Percentiles rank a stretch among this genome's conserved stretches.
These are phyloP conservation scores for Heterohyrax brucei DNA, from an alignment of 2,797 vertebrate species.

Conservation along the genomic window DNA sequence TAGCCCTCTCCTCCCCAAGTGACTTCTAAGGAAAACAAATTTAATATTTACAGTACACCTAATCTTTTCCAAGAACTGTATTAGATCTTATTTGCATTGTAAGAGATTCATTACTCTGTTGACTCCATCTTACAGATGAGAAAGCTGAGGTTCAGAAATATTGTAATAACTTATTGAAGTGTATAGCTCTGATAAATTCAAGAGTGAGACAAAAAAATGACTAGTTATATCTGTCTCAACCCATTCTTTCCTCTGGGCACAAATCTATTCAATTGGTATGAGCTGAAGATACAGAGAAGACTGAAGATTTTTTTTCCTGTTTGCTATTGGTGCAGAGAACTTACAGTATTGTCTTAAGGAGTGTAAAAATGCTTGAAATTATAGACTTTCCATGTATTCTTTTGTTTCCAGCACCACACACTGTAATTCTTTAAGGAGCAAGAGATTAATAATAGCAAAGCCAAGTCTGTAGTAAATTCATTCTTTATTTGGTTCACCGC, in stretches of 20 bases:
- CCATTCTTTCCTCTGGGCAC: neutral
- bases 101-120: neutral
- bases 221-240: neutral
- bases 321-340: neutral
- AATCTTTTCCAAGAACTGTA: neutral
- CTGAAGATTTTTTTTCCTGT: neutral
- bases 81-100: neutral
- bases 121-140: neutral
- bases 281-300: neutral
- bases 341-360: neutral
- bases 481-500: constrained; percentile 38
- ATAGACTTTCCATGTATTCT: neutral
- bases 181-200: neutral
- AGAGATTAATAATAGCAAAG: neutral
- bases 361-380: neutral
- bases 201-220: neutral
- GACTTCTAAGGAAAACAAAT: constrained; percentile 3
- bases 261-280: neutral
- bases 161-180: neutral
- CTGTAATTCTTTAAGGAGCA: neutral
- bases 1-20: neutral
- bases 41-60: neutral
- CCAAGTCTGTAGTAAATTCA: neutral
- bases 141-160: neutral
- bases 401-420: neutral